Percentiles rank a stretch among this genome's conserved stretches.
Conservation (phyloP, 2,888 invertebrate genomes). For the Octonoba sinensis region DNA sequence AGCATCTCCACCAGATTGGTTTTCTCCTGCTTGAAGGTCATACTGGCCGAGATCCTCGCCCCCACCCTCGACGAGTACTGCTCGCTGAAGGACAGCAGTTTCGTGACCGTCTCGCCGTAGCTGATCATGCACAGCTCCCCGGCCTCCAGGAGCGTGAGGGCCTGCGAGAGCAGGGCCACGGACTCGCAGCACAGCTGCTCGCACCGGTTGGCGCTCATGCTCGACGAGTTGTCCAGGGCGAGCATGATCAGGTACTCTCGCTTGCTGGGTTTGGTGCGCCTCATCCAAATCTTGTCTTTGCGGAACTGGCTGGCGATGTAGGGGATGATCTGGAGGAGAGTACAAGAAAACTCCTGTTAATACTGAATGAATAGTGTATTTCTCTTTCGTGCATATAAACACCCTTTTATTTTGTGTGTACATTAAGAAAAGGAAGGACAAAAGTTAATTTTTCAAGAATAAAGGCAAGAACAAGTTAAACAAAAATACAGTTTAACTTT, state of each 20-base stretch:
- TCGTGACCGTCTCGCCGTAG: constrained; percentile 85
- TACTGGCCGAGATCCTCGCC: constrained; percentile 72
- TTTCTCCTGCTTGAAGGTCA: constrained; percentile 71
- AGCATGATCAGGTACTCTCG: constrained; percentile 96
- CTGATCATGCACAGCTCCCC: constrained; percentile 92
- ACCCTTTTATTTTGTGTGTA: too few species aligned
- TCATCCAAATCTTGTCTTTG: constrained; percentile 98
- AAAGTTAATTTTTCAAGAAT: too few species aligned
- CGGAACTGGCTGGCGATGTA: constrained; percentile 99
- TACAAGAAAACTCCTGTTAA: too few species aligned
- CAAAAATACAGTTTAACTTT: too few species aligned
- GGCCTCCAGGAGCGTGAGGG: constrained; percentile 91
- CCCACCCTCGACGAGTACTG: constrained; percentile 90
- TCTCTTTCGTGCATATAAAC: too few species aligned
- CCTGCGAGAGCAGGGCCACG: constrained; percentile 87
- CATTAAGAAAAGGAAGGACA: too few species aligned
- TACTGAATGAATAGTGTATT: too few species aligned
- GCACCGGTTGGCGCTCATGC: constrained; percentile 75
- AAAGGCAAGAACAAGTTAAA: too few species aligned
- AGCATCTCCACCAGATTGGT: constrained; percentile 83
- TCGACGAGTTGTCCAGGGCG: constrained; percentile 94
- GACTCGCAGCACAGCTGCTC: constrained; percentile 92
- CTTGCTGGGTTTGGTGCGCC: constrained; percentile 94
- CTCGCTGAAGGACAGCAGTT: constrained; percentile 89
- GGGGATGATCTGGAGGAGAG: constrained; percentile 81